Evolutionary conservation across 2,113 vertebrate genomes (phyloP).

Genomic region (Psammodynastes pulverulentus): DNA sequence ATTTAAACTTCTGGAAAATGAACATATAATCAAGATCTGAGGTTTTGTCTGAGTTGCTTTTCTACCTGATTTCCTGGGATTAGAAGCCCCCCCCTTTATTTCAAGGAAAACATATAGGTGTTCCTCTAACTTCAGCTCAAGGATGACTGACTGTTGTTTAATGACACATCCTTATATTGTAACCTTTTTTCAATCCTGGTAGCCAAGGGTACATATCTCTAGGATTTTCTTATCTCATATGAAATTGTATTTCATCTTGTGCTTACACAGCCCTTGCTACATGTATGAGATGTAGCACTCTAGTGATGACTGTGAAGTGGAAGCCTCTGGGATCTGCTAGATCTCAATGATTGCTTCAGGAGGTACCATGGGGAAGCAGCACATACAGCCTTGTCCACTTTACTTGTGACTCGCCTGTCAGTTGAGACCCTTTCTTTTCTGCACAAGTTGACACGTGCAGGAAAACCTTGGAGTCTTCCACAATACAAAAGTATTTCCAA

Average conservation of each 20-base stretch:
- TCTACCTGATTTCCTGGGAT: background rate
- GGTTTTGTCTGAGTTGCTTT: background rate
- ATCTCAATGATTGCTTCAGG: background rate
- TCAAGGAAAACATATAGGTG: background rate
- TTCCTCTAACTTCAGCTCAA: background rate
- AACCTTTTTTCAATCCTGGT: background rate
- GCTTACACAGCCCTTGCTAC: background rate
- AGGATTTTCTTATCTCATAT: background rate
- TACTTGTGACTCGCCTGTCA: background rate
- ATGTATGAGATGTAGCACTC: background rate
- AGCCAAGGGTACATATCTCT: background rate
- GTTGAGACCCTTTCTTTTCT: background rate
- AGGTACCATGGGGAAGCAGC: background rate
- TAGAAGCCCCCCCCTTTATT: background rate
- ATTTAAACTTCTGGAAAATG: background rate
- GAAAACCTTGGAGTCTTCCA: background rate
- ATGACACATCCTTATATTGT: background rate
- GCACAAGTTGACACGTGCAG: background rate
- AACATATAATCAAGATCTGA: background rate
- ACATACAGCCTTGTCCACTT: background rate
- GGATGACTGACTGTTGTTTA: background rate
- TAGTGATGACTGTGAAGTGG: background rate
- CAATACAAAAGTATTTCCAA: background rate
- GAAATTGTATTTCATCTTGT: background rate
- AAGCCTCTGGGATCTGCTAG: background rate